These are phyloP conservation scores for Plebejus melissa DNA, from an alignment of 2,888 invertebrate species.

Conservation along the genomic window DNA sequence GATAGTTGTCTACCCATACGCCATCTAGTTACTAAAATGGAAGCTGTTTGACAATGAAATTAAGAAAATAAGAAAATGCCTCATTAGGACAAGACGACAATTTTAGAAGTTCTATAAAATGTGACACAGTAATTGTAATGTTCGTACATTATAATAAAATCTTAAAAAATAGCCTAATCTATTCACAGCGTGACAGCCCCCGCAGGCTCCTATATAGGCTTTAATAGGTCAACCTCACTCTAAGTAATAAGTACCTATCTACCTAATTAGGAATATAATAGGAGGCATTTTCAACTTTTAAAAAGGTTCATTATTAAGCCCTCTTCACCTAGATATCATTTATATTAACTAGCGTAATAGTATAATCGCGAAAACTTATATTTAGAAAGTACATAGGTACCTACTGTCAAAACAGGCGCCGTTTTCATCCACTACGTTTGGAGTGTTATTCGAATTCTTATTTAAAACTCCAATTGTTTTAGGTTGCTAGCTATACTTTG, in stretches of 20 bases:
- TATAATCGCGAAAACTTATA: not conserved
- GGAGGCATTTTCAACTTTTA: no score
- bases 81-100: no score
- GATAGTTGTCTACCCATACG: no score
- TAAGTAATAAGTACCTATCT: no score
- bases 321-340: not conserved
- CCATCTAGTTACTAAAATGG: no score
- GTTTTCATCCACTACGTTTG: not conserved
- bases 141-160: no score
- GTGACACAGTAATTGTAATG: no score
- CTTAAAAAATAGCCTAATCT: not conserved
- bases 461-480: not conserved
- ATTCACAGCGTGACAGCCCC: not conserved
- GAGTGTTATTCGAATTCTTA: not conserved
- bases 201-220: not conserved
- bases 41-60: no score
- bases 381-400: no score
- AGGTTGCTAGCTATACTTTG: not conserved
- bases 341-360: not conserved
- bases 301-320: not conserved
- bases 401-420: no score
- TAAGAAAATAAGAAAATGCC: no score
- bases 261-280: constrained; percentile 4
- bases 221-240: not conserved
- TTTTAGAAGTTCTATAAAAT: no score